Evolutionary conservation across 2,797 vertebrate species (phyloP).

Genomic region (Poeciliopsis turneri): DNA sequence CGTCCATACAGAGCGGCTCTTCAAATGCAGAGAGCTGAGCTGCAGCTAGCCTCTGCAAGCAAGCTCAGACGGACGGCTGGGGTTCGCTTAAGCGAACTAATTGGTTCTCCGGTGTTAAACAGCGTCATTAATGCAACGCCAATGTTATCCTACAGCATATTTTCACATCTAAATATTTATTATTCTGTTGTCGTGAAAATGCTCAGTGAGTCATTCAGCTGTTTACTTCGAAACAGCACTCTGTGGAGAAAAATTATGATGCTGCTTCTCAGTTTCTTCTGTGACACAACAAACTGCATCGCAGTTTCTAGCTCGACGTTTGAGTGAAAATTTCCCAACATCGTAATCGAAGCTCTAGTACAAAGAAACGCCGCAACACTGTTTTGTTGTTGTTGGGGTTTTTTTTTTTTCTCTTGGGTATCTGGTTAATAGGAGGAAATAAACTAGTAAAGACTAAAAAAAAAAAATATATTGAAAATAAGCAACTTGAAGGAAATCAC

Average conservation of each 20-base stretch:
- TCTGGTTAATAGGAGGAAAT: neutral
- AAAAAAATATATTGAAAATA: slow-evolving; percentile 2
- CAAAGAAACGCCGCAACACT: neutral
- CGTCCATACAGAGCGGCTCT: neutral
- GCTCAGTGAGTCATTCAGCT: neutral
- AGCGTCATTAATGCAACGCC: neutral
- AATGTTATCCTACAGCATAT: neutral
- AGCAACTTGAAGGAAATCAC: neutral
- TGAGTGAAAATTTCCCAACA: neutral
- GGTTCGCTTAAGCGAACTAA: neutral
- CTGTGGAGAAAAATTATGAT: neutral
- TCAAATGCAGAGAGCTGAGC: neutral
- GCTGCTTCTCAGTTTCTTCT: neutral
- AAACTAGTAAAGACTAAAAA: neutral
- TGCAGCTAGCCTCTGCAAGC: neutral
- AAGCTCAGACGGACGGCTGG: neutral
- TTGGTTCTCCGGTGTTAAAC: neutral
- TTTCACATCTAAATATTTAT: neutral
- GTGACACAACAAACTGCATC: neutral
- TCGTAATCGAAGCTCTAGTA: neutral
- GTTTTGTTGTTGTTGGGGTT: neutral
- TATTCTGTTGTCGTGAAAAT: neutral
- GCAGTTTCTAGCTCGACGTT: neutral
- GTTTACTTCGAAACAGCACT: neutral
- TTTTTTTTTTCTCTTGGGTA: neutral